A percentile compares a stretch with the other conserved stretches of the same genome.
Conservation (phyloP, 2,888 invertebrate genomes). For the Torymus aiolomorphi region DNA sequence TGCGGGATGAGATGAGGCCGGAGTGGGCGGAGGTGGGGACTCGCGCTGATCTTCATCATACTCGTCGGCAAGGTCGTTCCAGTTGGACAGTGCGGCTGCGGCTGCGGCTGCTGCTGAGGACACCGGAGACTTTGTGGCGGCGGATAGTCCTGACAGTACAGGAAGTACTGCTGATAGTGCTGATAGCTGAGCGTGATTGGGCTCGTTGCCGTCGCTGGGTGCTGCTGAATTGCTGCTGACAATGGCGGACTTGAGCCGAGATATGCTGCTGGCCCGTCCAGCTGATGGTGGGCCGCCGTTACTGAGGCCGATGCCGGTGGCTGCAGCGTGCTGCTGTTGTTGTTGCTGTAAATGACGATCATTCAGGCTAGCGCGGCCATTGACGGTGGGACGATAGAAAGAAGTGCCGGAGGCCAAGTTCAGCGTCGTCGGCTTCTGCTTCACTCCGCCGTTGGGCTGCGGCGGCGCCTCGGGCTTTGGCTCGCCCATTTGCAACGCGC, state of each 20-base stretch:
- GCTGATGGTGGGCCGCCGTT: constrained; percentile 38
- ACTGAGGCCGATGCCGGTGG: constrained; percentile 45
- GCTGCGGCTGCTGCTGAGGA: not conserved
- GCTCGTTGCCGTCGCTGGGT: constrained; percentile 58
- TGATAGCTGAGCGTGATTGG: constrained; percentile 66
- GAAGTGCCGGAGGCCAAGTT: constrained; percentile 73
- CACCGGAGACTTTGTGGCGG: constrained; percentile 13
- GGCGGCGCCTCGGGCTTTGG: constrained; percentile 72
- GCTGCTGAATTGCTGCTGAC: not conserved
- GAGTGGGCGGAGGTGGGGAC: constrained; percentile 71
- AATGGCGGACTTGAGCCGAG: constrained; percentile 55
- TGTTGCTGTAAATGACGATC: constrained; percentile 72
- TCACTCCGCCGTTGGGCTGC: constrained; percentile 74
- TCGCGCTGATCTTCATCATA: constrained; percentile 69
- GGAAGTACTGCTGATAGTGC: constrained; percentile 69
- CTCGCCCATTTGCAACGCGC: constrained; percentile 72
- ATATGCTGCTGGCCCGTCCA: constrained; percentile 48
- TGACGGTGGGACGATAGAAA: constrained; percentile 71
- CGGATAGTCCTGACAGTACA: constrained; percentile 67
- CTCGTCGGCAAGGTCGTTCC: constrained; percentile 61
- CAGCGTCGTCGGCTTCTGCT: constrained; percentile 72
- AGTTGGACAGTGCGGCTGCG: constrained; percentile 22
- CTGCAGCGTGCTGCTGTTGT: constrained; percentile 58
- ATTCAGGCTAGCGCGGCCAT: constrained; percentile 72
- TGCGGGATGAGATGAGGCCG: constrained; percentile 70